Evolutionary conservation across 2,113 vertebrate genomes (phyloP).

Genomic region (Australoheros scitulus): DNA sequence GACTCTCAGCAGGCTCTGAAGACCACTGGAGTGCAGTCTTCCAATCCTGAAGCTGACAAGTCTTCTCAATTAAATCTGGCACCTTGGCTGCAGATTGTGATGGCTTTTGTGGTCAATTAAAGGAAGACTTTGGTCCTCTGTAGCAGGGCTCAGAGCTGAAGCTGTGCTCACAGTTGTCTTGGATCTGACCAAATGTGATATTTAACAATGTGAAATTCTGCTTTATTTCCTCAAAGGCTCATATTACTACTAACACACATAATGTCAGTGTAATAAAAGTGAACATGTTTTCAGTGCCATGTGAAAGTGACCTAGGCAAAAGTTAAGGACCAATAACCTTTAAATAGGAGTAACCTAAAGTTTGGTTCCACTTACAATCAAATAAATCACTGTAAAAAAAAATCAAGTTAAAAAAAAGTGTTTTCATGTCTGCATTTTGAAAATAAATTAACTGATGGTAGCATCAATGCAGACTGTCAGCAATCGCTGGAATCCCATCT

Average conservation of each 20-base stretch:
- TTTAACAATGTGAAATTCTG: background rate
- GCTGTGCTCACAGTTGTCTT: background rate
- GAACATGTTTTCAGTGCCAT: accelerated
- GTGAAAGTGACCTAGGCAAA: background rate
- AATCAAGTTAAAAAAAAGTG: too few species aligned
- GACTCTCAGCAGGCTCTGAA: constrained; percentile 42
- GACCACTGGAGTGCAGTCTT: constrained; percentile 39
- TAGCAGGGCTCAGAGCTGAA: background rate
- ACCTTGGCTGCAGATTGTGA: constrained; percentile 19
- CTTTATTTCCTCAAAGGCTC: background rate
- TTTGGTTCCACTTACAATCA: background rate
- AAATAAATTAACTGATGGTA: background rate
- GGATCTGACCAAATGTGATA: background rate
- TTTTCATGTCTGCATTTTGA: background rate
- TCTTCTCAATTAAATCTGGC: constrained; percentile 61
- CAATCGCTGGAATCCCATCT: too few species aligned
- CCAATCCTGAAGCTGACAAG: constrained; percentile 40
- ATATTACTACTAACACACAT: background rate
- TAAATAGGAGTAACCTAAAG: background rate
- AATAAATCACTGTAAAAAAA: background rate
- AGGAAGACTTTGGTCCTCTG: constrained; percentile 7
- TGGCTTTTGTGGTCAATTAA: constrained; percentile 45
- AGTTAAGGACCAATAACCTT: accelerated
- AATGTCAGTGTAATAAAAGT: background rate
- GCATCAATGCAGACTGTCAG: too few species aligned